Base-by-base conservation (phyloP, 2,797 vertebrate genomes). In the Karalla daura region DNA sequence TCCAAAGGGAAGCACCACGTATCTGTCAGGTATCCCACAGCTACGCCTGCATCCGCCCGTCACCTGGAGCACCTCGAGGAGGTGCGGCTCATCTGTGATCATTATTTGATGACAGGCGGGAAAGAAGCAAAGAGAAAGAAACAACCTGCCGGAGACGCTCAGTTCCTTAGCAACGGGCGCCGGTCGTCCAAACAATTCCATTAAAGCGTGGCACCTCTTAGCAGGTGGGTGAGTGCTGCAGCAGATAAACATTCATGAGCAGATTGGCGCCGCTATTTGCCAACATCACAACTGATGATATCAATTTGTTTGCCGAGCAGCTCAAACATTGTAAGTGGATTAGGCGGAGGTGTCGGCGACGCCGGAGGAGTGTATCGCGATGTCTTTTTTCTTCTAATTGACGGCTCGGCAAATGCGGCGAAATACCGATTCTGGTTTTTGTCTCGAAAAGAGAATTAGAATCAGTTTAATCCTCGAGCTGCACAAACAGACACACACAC, bases 121-220 rank as follows among this genome's bases (percentile, higher is more conserved):
- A 94, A 93, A 93, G 93, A 94, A 73, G 94, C 90, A n/a, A n/a
- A n/a, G n/a, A n/a, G n/a, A n/a, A n/a, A n/a, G n/a, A n/a, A n/a
- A n/a, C n/a, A n/a, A n/a, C n/a, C n/a, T n/a, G n/a, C 90, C 94
- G 83, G 93, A 95, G 94, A 84, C 93, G 88, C 93, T 89, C 94
- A 95, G 97, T 99, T 97, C 94, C 98, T 97, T 97, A 98, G 97
- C 98, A 99, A 99, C 97, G 88, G 90, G 94, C 72, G 79, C 83
- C 95, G 93, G 96, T 95, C 96, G 94, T 97, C 90, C 96, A 98
- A 98, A 98, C 96, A 98, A 96, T 98, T 98, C 97, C 96, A 98
- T 98, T 97, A 98, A 98, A 96, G 89, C 96, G 92, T 96, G 95
- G 94, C 96, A 96, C 96, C 96, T 97, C 96, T 97, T 98, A 97